Base-by-base conservation (phyloP, 2,888 invertebrate species). In the Polydrusus tereticollis region DNA sequence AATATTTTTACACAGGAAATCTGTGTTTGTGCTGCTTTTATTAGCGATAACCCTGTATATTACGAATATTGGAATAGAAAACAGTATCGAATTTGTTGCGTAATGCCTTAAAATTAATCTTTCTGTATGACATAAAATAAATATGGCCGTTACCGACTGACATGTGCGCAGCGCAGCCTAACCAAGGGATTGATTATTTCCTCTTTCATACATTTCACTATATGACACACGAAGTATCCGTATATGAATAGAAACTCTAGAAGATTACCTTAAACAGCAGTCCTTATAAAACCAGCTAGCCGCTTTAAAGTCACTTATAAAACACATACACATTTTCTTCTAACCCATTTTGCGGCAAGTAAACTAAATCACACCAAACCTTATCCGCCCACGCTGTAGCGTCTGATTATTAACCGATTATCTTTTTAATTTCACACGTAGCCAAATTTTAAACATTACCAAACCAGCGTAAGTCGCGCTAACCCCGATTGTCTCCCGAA, bases 401-500 rank as follows among this genome's bases (percentile, higher is more conserved):
- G 4, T 55, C 4, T 55, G 10, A 14, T 29, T 29, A 10, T 7
- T 10, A 14, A 16, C 29, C 52, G 52, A 29, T 55, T 55, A 55
- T 14, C 8, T 29, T 29, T 21, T 38, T 29, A 59, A 21, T 62
- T 52, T 69, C 50, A 62, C 47, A 38, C 52, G 41, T 21, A 60
- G 47, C 62, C 41, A 69, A 62, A 69, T 62, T 62, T 69, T 58
- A 66, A 75, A 70, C 68, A 71, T 73, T 68, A 70, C 58, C 63
- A 66, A 72, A 68, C 72, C 64, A 65, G 73, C 71, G 58, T 71
- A 71, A 72, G 69, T 65, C 71, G 73, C 71, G 73, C 69, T 71
- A 74, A 77, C 74, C 75, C 76, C 75, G 78, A 77, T 77, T 77
- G 75, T 74, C 75, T 72, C 63, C 58, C 65, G 71, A 66, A 72